A percentile compares a stretch with the other conserved stretches of the same genome.
phyloP scores from a whole-genome alignment of 1,140 invertebrate species.

The Meloidogyne hapla region DNA sequence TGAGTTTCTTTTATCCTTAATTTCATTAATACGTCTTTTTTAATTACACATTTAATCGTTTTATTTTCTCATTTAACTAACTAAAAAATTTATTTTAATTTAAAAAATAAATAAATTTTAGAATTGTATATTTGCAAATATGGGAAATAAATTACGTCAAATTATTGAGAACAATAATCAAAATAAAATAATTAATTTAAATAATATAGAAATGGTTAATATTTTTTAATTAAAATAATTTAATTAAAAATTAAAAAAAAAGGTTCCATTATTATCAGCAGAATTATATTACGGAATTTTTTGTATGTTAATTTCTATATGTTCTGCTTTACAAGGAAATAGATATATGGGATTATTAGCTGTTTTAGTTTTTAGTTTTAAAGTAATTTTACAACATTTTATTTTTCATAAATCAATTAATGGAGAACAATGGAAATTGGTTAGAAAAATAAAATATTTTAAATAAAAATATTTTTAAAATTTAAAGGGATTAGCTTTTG shows the following conservation, averaged over 20 bases:
- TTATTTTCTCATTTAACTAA: too few relatives aligned
- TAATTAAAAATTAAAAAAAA: background rate
- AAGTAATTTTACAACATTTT: conserved; percentile 23
- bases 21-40: too few relatives aligned
- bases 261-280: conserved; percentile 6
- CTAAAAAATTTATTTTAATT: background rate
- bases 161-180: conserved; percentile 5
- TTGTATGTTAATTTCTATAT: conserved; percentile 30
- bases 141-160: conserved; percentile 1
- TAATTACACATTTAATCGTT: too few relatives aligned
- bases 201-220: conserved; percentile 13
- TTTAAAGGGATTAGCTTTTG: conserved; percentile 25
- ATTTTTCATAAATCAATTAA: conserved; percentile 11
- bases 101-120: background rate
- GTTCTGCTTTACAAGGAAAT: conserved; percentile 25
- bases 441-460: background rate
- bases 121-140: conserved; percentile 21
- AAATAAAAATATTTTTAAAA: background rate
- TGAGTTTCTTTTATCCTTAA: too few relatives aligned
- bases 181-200: conserved; percentile 5
- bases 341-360: conserved; percentile 26
- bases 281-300: conserved; percentile 21
- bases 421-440: conserved; percentile 23
- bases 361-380: conserved; percentile 19
- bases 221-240: background rate